Evolutionary conservation across 2,797 vertebrate species (phyloP).

Genomic region (Megalops cyprinoides): DNA sequence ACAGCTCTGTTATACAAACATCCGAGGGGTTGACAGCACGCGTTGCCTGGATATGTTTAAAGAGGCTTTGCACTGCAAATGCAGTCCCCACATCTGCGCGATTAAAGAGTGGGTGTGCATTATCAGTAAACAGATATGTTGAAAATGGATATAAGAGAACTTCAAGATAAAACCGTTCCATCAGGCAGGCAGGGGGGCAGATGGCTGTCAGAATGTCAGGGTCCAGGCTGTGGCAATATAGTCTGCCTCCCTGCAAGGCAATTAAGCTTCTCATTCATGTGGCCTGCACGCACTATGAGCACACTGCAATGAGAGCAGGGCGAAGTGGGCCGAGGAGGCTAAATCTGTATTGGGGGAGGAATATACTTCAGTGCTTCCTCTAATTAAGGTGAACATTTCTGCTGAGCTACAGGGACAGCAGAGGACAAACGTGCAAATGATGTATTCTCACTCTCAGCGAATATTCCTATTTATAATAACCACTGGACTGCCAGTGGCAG

Average conservation of each 20-base stretch:
- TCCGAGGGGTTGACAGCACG: not conserved
- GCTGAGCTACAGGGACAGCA: slow-evolving; percentile 1
- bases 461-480: not conserved
- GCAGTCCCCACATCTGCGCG: not conserved
- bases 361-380: not conserved
- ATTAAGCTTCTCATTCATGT: slow-evolving; percentile 9
- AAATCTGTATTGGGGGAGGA: not conserved
- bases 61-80: not conserved
- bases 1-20: not conserved
- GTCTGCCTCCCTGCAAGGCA: slow-evolving; percentile 3
- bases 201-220: not conserved
- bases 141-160: not conserved
- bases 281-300: not conserved
- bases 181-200: not conserved
- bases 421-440: slow-evolving; percentile 14
- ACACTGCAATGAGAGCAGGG: not conserved
- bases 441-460: not conserved
- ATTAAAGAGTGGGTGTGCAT: not conserved
- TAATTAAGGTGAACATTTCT: slow-evolving; percentile 26
- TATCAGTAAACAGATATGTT: not conserved
- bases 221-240: not conserved
- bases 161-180: not conserved
- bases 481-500: not conserved
- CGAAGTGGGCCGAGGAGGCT: not conserved
- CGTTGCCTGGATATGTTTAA: not conserved